Percentiles rank a stretch among this genome's conserved stretches.
phyloP scores from a whole-genome alignment of 2,113 vertebrate genomes.

The Miniopterus natalensis region DNA sequence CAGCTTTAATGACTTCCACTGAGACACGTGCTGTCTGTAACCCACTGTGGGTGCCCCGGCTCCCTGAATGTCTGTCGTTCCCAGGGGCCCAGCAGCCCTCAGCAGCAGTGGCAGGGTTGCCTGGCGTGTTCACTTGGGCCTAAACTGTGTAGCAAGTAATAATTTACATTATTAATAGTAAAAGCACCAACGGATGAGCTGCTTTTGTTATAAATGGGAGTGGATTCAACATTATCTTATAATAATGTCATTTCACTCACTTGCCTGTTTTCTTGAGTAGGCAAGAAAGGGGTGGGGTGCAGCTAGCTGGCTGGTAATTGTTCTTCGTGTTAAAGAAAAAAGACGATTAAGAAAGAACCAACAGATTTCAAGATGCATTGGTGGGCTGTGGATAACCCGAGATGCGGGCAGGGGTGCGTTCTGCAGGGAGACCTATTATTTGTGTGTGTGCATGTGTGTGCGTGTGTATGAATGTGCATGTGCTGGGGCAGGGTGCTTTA shows the following conservation, averaged over 20 bases:
- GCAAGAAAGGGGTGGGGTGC: not conserved
- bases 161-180: conserved; percentile 55
- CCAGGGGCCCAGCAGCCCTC: not conserved
- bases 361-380: not conserved
- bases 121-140: not conserved
- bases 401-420: not conserved
- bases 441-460: not conserved
- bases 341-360: not conserved
- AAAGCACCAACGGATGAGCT: conserved; percentile 26
- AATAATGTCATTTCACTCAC: conserved; percentile 59
- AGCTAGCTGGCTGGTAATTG: conserved; percentile 42
- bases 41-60: rapidly evolving
- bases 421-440: not conserved
- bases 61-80: not conserved
- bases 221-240: conserved; percentile 65
- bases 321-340: conserved; percentile 31
- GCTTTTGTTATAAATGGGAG: conserved; percentile 66
- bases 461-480: not conserved
- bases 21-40: not conserved
- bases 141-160: not conserved
- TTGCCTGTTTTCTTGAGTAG: conserved; percentile 67
- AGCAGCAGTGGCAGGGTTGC: not conserved
- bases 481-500: not conserved
- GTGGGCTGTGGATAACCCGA: not conserved
- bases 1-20: not conserved